These are phyloP conservation scores for Whitmania pigra DNA, from an alignment of 1,140 invertebrate genomes.

Conservation along the genomic window DNA sequence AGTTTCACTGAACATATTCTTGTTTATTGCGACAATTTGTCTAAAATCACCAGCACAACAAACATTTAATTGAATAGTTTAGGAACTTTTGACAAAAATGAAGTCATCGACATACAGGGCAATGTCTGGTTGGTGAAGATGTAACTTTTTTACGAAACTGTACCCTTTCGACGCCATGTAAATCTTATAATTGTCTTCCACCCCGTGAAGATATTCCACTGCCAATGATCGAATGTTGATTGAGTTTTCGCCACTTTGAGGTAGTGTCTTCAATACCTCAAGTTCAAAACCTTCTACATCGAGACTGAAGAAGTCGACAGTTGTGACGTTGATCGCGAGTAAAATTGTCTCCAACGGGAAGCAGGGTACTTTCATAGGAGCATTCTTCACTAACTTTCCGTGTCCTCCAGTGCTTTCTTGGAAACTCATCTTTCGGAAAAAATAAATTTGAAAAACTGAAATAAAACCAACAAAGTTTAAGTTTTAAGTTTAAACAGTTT, in stretches of 20 bases:
- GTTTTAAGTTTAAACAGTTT: no score
- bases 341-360: slow-evolving; percentile 20
- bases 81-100: slow-evolving; percentile 7
- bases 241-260: slow-evolving; percentile 26
- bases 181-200: background rate
- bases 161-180: slow-evolving; percentile 13
- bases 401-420: background rate
- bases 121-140: background rate
- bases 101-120: slow-evolving; percentile 9
- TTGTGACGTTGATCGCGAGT: slow-evolving; percentile 8
- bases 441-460: background rate
- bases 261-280: slow-evolving; percentile 25
- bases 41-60: no score
- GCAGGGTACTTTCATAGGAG: background rate
- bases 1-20: no score
- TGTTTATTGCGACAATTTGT: no score
- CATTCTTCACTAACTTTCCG: background rate
- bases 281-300: slow-evolving; percentile 29
- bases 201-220: slow-evolving; percentile 14
- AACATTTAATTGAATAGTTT: background rate
- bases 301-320: slow-evolving; percentile 25
- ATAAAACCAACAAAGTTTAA: background rate
- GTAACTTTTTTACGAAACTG: background rate
- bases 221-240: slow-evolving; percentile 25
- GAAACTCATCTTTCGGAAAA: slow-evolving; percentile 1